Evolutionary conservation across 2,113 vertebrate species (phyloP), one percentile per base, ranked within the genome.

Genomic region (Oryzias javanicus): DNA sequence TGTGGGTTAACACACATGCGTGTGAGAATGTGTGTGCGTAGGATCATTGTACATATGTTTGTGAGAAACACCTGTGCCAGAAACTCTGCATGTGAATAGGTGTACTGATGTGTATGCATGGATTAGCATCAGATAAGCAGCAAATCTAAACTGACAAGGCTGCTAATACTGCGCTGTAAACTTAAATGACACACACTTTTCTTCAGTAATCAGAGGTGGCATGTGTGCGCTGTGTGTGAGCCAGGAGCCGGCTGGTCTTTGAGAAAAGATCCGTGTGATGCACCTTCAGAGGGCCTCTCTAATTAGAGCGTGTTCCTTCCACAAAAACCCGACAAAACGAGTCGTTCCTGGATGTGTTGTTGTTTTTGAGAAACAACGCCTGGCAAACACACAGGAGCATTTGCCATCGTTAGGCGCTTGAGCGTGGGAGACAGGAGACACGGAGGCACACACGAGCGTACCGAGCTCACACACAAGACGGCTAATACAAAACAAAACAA

Each of bases 221-320:
- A 81, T 66, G 79, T 78, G 75, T 62, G 80, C 74, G 54, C 83
- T 64, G 75, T 72, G 83, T 72, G 78, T 71, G 73, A 71, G 72
- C 72, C 72, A 52, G 44, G 79, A 82, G 81, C 82, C 83, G 83
- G 79, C 84, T 64, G 68, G 52, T 82, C 88, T 91, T 88, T 85
- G 87, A 90, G 73, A 72, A 45, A 35, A 27, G 57, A 62, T 70
- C 62, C 40, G 78, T 89, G 89, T 92, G 84, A 90, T 87, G 82
- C 82, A 64, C 79, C 83, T 83, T 86, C 85, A 81, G 67, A 90
- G 85, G 81, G 72, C 81, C 62, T 83, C 89, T 86, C 90, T 90
- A 92, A 90, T 92, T 90, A 92, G 90, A 89, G 81, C 86, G 40
- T 70, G 73, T 83, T 83, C 77, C 82, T 70, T 85, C 60, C 57